Percentiles rank a stretch among this genome's conserved stretches.
Conservation (phyloP, 2,113 vertebrate genomes). For the Saguinus imperator region DNA sequence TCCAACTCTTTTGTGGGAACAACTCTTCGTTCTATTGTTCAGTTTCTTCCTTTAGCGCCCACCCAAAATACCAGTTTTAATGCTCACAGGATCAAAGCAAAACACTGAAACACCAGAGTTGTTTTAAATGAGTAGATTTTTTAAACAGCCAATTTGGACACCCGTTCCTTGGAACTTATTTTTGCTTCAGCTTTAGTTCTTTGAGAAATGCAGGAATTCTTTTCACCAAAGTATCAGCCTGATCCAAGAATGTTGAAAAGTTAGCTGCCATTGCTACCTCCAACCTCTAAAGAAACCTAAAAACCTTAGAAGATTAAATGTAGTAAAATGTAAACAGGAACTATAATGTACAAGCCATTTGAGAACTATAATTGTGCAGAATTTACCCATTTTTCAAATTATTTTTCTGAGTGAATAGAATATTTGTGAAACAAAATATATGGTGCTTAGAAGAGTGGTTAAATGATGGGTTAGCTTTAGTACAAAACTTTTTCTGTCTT, state of each 20-base stretch:
- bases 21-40: neutral
- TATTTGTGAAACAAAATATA: neutral
- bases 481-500: neutral
- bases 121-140: slow-evolving; percentile 22
- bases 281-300: neutral
- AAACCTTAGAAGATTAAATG: slow-evolving; percentile 10
- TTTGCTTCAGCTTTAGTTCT: neutral
- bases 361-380: slow-evolving; percentile 23
- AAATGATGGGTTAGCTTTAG: neutral
- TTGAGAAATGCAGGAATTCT: neutral
- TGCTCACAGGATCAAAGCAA: neutral
- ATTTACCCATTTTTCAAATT: slow-evolving; percentile 8
- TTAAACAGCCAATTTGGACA: neutral
- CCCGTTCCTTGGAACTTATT: neutral
- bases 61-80: slow-evolving; percentile 17
- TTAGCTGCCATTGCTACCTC: neutral
- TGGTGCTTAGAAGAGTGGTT: neutral
- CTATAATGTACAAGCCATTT: slow-evolving; percentile 8
- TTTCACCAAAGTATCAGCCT: slow-evolving; percentile 24
- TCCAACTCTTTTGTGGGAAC: slow-evolving; percentile 10
- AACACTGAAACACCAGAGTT: neutral
- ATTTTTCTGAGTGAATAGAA: neutral
- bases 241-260: neutral
- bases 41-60: neutral
- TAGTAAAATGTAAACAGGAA: neutral